Percentiles rank a stretch among this genome's conserved stretches.
phyloP scores from a whole-genome alignment of 1,140 invertebrate genomes.

The Nephila pilipes region DNA sequence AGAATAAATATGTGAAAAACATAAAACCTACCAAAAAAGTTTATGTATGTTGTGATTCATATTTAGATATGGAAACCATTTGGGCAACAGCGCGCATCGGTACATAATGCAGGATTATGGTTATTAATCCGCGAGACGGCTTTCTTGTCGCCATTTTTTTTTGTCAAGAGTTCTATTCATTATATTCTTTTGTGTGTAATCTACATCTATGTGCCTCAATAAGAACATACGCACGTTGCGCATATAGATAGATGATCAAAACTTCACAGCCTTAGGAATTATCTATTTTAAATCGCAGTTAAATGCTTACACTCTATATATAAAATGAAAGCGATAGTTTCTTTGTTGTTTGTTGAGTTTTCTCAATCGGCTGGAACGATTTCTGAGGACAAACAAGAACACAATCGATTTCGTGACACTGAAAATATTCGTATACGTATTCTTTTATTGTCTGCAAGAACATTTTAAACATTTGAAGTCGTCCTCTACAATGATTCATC shows the following conservation, averaged over 20 bases:
- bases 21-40: neutral
- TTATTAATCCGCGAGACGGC: neutral
- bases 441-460: slow-evolving; percentile 7
- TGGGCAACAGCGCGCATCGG: neutral
- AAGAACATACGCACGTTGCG: neutral
- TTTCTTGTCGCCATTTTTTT: neutral
- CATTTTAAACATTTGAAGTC: slow-evolving; percentile 3
- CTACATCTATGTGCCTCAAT: neutral
- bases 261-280: neutral
- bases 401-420: slow-evolving; percentile 11
- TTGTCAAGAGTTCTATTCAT: slow-evolving; percentile 1
- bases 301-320: slow-evolving; percentile 3
- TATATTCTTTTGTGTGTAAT: slow-evolving; percentile 7
- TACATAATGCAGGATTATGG: neutral
- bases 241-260: slow-evolving; percentile 8
- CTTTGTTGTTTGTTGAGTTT: neutral
- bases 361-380: neutral
- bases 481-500: neutral
- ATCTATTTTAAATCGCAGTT: neutral
- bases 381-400: neutral
- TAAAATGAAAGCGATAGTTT: neutral
- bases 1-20: too few species aligned
- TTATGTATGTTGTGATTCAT: neutral
- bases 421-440: neutral
- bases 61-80: neutral